These are phyloP conservation scores for Criorhina ranunculi DNA, from an alignment of 2,888 invertebrate species.

Conservation along the genomic window DNA sequence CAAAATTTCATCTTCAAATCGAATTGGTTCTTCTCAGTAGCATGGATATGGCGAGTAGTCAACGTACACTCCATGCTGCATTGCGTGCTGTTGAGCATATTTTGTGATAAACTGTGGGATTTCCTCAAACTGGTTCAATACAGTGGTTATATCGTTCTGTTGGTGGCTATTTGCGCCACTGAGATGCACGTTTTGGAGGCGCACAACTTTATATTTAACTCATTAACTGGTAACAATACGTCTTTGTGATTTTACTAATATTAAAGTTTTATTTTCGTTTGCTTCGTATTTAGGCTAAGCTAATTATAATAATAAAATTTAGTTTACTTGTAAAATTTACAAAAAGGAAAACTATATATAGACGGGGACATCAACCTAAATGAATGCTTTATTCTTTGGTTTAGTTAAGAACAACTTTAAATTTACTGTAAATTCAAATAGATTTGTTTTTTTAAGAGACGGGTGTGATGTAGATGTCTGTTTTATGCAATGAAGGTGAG, in stretches of 20 bases:
- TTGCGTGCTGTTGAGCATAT: slow-evolving; percentile 90
- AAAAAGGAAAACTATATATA: slow-evolving; percentile 11
- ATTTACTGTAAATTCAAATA: not conserved
- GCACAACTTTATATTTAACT: slow-evolving; percentile 86
- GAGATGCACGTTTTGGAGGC: slow-evolving; percentile 89
- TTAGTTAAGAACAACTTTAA: not conserved
- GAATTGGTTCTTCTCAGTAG: slow-evolving; percentile 90
- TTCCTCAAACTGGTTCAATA: slow-evolving; percentile 90
- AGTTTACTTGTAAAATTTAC: slow-evolving; percentile 32
- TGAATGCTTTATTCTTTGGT: slow-evolving; percentile 14
- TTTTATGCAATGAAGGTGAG: not conserved
- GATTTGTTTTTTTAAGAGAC: slow-evolving; percentile 1
- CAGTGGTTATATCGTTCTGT: slow-evolving; percentile 89
- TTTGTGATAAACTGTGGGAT: slow-evolving; percentile 92
- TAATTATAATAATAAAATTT: slow-evolving; percentile 1
- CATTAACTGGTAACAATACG: slow-evolving; percentile 83
- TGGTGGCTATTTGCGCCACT: slow-evolving; percentile 88
- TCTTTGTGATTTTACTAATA: slow-evolving; percentile 82
- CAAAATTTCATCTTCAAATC: slow-evolving; percentile 89
- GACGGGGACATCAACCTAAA: slow-evolving; percentile 11
- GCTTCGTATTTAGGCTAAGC: slow-evolving; percentile 41
- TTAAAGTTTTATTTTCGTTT: slow-evolving; percentile 19
- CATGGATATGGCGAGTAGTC: slow-evolving; percentile 90
- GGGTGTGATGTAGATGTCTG: not conserved
- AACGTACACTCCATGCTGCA: slow-evolving; percentile 92